Evolutionary conservation across 2,797 vertebrate genomes (phyloP).

Genomic region (Hydrocynus forskahlii): DNA sequence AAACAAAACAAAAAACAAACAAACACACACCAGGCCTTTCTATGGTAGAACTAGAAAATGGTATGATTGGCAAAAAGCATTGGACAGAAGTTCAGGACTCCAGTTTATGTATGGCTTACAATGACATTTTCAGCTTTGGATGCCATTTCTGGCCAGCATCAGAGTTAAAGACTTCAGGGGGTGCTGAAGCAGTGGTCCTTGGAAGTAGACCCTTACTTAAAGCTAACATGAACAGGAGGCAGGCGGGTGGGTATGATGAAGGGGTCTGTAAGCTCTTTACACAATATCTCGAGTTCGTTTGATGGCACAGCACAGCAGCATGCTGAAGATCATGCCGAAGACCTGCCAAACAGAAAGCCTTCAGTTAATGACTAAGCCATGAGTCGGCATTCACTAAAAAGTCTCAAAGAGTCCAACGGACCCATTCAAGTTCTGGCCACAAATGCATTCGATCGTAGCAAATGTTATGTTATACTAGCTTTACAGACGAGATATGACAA

Average conservation of each 20-base stretch:
- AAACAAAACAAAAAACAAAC: not conserved
- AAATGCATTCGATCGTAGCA: not conserved
- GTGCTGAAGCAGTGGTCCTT: constrained; percentile 9
- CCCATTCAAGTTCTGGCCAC: not conserved
- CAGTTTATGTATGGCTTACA: not conserved
- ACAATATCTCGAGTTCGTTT: constrained; percentile 87
- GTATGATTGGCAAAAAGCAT: not conserved
- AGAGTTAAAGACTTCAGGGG: not conserved
- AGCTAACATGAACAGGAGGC: constrained; percentile 47
- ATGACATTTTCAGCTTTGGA: not conserved
- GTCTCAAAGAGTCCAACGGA: not conserved
- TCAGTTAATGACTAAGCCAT: not conserved
- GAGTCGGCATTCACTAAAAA: not conserved
- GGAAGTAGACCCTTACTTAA: constrained; percentile 28
- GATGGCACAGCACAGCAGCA: constrained; percentile 93
- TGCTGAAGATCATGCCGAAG: constrained; percentile 97
- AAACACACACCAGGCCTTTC: constrained; percentile 2
- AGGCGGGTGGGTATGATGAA: constrained; percentile 9
- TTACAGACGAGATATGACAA: not conserved
- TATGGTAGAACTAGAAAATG: not conserved
- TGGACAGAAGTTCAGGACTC: constrained; percentile 25
- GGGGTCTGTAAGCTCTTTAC: constrained; percentile 57
- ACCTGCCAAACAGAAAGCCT: constrained; percentile 77
- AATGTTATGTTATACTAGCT: not conserved
- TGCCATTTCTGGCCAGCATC: constrained; percentile 1